Base-by-base conservation (phyloP, 2,888 invertebrate species). In the Coenonympha arcania region DNA sequence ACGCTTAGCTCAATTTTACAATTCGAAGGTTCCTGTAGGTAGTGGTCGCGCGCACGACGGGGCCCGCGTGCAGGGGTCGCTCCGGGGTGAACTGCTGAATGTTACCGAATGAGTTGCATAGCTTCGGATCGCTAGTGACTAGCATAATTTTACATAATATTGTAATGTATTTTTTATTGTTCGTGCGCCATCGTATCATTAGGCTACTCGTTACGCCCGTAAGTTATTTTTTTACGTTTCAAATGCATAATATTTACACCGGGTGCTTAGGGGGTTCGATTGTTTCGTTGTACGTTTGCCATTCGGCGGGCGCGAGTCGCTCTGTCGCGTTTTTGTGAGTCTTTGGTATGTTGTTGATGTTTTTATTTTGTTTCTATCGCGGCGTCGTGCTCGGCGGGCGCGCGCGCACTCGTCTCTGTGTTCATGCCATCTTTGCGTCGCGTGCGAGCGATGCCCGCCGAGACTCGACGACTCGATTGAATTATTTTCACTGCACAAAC, bases 51-150 rank as follows among this genome's bases (percentile, higher is more conserved):
- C 39, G 39, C 36, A 3, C 24, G 5, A 8, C 24, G 24, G 2
- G 20, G 28, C 20, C 30, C 13, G 16, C 11, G 26, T 26, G 42
- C 47, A 22, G 37, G 31, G 50, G 19, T 28, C 24, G 49, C 24
- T 6, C 42, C 73, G 71, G 69, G 71, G 71, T 1, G n/a, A n/a
- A n/a, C 11, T 64, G 70, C 68, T 70, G 59, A 71, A 72, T 67
- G 80, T 81, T 77, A 81, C 81, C 80, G 77, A 75, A 73, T 69
- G 72, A 68, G 75, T 76, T 76, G 72, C 76, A 71, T 71, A 77
- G 76, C 72, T 76, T 78, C 72, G 77, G 73, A 74, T 74, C 78
- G 81, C 80, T 79, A 79, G 79, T 71, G 71, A 64, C 73, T 76
- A 78, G 70, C 75, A 73, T 79, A 73, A 73, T 74, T 71, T 75